Conservation (phyloP, 2,888 invertebrate species). For the Cryptocheilus praepositus region DNA sequence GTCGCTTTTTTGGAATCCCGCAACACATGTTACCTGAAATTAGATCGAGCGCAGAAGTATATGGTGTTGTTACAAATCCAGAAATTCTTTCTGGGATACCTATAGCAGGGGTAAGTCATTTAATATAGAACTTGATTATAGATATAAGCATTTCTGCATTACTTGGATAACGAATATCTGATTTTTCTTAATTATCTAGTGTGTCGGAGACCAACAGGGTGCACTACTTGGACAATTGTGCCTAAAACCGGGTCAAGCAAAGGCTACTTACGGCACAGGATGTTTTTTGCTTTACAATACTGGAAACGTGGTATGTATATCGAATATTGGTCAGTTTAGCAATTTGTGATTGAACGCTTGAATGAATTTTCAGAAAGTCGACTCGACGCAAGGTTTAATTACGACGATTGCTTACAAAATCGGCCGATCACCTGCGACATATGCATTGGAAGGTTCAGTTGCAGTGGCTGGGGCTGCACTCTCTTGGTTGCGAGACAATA, state of each 20-base stretch:
- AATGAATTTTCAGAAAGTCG: conserved; percentile 80
- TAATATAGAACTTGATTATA: not conserved
- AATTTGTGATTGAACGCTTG: conserved; percentile 8
- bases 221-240: conserved; percentile 95
- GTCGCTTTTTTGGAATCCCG: conserved; percentile 93
- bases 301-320: conserved; percentile 79
- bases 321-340: not conserved
- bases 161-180: not conserved
- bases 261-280: conserved; percentile 96
- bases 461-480: conserved; percentile 92
- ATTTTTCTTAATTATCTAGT: conserved; percentile 78
- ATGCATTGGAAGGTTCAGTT: conserved; percentile 95
- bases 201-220: conserved; percentile 96
- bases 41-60: conserved; percentile 93
- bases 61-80: conserved; percentile 84
- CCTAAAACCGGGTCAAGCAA: conserved; percentile 90
- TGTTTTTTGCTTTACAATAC: conserved; percentile 97
- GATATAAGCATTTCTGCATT: too few relatives aligned
- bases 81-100: conserved; percentile 87
- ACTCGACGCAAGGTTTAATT: conserved; percentile 90
- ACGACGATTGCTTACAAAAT: conserved; percentile 95
- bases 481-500: conserved; percentile 92
- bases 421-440: conserved; percentile 85
- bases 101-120: conserved; percentile 87
- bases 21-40: conserved; percentile 90